These are phyloP conservation scores for Trichogramma pretiosum DNA, from an alignment of 1,140 invertebrate species.

Conservation along the genomic window DNA sequence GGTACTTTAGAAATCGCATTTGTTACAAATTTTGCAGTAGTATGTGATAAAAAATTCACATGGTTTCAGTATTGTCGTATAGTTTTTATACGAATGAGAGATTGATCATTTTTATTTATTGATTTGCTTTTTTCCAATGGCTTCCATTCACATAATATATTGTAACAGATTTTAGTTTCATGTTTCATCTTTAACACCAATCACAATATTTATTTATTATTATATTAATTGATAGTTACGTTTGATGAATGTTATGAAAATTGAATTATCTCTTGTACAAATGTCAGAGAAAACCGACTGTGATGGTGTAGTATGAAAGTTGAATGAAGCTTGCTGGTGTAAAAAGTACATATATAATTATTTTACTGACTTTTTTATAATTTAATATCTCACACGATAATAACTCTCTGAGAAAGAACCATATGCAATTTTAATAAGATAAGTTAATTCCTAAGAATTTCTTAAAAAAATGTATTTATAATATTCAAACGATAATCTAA, in stretches of 20 bases:
- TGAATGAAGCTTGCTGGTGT: constrained; percentile 17
- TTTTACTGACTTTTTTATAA: constrained; percentile 18
- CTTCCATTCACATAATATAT: constrained; percentile 8
- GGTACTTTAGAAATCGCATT: constrained; percentile 8
- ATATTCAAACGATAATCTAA: not conserved
- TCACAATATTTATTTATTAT: not conserved
- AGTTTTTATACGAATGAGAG: constrained; percentile 7
- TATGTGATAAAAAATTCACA: constrained; percentile 10
- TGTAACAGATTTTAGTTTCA: not conserved
- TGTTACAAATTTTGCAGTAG: constrained; percentile 9
- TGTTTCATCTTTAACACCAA: not conserved
- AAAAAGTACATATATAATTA: constrained; percentile 17
- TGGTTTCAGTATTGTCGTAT: constrained; percentile 15
- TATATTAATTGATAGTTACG: constrained; percentile 4
- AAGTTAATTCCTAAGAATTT: too few species aligned
- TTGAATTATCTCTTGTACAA: constrained; percentile 10
- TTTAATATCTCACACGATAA: constrained; percentile 18
- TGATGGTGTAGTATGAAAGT: constrained; percentile 20
- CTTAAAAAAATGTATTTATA: constrained; percentile 4
- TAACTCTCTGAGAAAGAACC: constrained; percentile 8
- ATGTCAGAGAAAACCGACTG: constrained; percentile 17
- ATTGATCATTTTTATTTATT: constrained; percentile 12
- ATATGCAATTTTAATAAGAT: not conserved
- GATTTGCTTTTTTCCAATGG: constrained; percentile 2
- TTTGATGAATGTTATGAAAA: constrained; percentile 7